Conservation (phyloP, 2,797 vertebrate species). For the Enteromius viviparus region DNA sequence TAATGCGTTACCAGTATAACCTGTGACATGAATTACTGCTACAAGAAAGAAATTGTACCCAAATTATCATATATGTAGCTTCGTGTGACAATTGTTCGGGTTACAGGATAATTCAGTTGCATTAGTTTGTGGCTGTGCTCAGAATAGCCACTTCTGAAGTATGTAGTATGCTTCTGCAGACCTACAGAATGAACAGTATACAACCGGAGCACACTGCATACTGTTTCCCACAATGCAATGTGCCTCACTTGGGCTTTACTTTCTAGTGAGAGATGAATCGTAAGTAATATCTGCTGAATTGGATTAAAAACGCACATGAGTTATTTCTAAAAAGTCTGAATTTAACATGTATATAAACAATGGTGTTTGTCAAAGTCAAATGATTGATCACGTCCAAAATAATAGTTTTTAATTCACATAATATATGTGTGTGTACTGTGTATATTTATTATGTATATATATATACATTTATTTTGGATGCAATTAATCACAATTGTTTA, state of each 20-base stretch:
- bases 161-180: background rate
- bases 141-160: background rate
- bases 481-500: too few species aligned
- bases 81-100: background rate
- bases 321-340: background rate
- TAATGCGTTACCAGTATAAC: background rate
- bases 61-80: background rate
- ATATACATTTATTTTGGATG: too few species aligned
- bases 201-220: background rate
- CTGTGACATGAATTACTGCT: background rate
- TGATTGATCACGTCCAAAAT: too few species aligned
- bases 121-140: background rate
- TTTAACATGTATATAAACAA: background rate
- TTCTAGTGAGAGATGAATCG: background rate
- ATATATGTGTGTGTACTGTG: too few species aligned
- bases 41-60: background rate
- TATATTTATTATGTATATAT: too few species aligned
- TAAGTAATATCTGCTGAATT: background rate
- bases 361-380: background rate
- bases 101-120: background rate
- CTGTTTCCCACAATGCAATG: conserved; percentile 8
- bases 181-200: background rate
- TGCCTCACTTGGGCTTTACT: background rate
- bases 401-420: too few species aligned
- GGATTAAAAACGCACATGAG: background rate